Percentiles rank a stretch among this genome's conserved stretches.
These are phyloP conservation scores for Micropoecilia bifurca DNA, from an alignment of 2,797 vertebrate species.

Conservation along the genomic window DNA sequence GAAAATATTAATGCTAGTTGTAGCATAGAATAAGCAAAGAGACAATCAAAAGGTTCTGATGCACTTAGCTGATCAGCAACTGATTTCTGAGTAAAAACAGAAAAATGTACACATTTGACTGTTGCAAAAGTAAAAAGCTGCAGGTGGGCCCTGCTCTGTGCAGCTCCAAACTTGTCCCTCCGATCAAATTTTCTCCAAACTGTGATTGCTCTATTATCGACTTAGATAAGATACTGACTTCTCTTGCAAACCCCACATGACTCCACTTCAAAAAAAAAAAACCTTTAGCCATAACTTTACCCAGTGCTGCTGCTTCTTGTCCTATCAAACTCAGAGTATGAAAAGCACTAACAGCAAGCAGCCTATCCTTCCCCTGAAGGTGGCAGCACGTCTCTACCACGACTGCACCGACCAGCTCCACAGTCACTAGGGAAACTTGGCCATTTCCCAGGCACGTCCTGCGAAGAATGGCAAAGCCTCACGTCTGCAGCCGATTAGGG, in stretches of 20 bases:
- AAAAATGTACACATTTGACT: not conserved
- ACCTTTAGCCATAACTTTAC: not conserved
- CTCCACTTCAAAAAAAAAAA: not conserved
- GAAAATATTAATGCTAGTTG: not conserved
- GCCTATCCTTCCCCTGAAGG: conserved; percentile 26
- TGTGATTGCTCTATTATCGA: not conserved
- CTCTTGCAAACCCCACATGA: not conserved
- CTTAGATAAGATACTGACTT: not conserved
- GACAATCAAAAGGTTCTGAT: not conserved
- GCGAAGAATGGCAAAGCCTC: conserved; percentile 75
- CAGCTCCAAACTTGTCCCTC: not conserved
- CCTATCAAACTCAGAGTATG: conserved; percentile 15
- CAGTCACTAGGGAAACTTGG: conserved; percentile 54
- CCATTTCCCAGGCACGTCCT: conserved; percentile 57
- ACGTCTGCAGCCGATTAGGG: conserved; percentile 76
- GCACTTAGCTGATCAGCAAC: not conserved
- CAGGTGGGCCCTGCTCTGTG: not conserved
- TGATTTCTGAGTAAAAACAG: not conserved
- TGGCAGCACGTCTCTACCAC: not conserved
- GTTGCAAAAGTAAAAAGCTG: not conserved
- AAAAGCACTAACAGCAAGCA: conserved; percentile 14
- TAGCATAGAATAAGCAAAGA: not conserved
- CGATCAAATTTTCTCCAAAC: not conserved
- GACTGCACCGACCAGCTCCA: conserved; percentile 17
- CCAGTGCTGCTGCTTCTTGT: not conserved